phyloP scores from a whole-genome alignment of 2,797 vertebrate species.

The Myotis findleyi region DNA sequence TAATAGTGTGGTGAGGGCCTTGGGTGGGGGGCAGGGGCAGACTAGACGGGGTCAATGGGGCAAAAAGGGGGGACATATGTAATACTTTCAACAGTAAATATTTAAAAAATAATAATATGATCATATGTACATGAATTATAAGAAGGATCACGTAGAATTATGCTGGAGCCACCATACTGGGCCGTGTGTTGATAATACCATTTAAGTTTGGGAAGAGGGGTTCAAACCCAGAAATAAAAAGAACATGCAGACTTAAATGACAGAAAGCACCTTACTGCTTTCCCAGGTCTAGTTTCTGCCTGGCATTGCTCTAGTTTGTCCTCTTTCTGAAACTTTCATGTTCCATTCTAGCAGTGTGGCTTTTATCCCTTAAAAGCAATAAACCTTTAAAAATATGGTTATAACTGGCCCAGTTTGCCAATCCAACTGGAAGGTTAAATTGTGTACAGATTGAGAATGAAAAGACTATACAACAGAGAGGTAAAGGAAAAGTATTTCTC shows the following conservation, averaged over 20 bases:
- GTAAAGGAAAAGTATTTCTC: not conserved
- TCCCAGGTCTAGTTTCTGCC: not conserved
- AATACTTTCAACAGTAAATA: too few relatives aligned
- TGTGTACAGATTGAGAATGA: not conserved
- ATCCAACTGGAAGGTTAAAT: not conserved
- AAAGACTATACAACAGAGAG: not conserved
- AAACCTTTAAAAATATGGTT: not conserved
- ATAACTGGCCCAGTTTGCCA: not conserved
- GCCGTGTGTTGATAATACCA: not conserved
- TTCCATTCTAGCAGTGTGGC: not conserved
- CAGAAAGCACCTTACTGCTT: not conserved
- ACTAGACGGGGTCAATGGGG: too few relatives aligned
- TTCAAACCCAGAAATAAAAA: not conserved
- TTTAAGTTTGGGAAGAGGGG: not conserved
- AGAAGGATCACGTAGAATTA: not conserved
- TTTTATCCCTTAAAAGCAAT: not conserved
- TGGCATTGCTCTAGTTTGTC: not conserved
- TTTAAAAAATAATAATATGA: not conserved
- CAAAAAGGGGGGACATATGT: too few relatives aligned
- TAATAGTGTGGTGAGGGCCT: too few relatives aligned
- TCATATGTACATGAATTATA: not conserved
- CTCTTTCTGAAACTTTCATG: conserved; percentile 1
- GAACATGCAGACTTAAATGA: not conserved
- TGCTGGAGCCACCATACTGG: too few relatives aligned
- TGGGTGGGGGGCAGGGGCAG: too few relatives aligned